phyloP scores from a whole-genome alignment of 2,113 vertebrate species.

The Grallaria varia region DNA sequence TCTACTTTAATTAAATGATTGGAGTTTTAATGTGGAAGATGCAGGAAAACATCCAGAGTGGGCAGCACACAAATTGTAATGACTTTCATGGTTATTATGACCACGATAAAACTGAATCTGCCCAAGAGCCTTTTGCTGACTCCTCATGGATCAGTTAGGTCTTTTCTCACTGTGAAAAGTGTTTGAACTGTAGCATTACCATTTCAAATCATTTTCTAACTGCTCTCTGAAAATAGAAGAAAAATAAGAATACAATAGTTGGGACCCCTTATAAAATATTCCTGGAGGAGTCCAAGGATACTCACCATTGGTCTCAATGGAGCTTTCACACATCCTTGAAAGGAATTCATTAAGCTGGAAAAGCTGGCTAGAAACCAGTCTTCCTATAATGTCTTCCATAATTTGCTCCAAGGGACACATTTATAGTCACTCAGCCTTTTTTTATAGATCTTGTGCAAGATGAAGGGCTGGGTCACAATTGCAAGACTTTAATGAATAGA shows the following conservation, averaged over 20 bases:
- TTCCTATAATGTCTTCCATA: conserved; percentile 52
- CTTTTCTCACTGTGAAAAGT: background rate
- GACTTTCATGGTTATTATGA: background rate
- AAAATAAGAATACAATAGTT: background rate
- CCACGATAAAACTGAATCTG: background rate
- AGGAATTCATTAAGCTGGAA: conserved; percentile 49
- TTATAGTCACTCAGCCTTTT: conserved; percentile 36
- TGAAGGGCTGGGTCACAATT: conserved; percentile 48
- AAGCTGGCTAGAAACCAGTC: conserved; percentile 37
- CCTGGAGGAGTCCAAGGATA: conserved; percentile 17
- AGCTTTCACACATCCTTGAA: conserved; percentile 50
- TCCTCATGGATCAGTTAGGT: background rate
- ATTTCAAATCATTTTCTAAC: background rate
- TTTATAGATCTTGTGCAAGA: conserved; percentile 52
- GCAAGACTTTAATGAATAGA: conserved; percentile 43
- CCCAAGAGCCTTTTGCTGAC: background rate
- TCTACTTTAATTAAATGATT: background rate
- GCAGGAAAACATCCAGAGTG: background rate
- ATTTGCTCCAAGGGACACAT: conserved; percentile 62
- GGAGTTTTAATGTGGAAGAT: background rate
- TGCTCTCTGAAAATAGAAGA: conserved; percentile 17
- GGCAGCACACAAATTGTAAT: background rate
- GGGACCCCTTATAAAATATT: background rate
- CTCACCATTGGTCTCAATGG: conserved; percentile 37
- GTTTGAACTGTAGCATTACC: background rate